These are phyloP conservation scores for Uropetala carovei DNA, from an alignment of 2,888 invertebrate genomes.

Conservation along the genomic window DNA sequence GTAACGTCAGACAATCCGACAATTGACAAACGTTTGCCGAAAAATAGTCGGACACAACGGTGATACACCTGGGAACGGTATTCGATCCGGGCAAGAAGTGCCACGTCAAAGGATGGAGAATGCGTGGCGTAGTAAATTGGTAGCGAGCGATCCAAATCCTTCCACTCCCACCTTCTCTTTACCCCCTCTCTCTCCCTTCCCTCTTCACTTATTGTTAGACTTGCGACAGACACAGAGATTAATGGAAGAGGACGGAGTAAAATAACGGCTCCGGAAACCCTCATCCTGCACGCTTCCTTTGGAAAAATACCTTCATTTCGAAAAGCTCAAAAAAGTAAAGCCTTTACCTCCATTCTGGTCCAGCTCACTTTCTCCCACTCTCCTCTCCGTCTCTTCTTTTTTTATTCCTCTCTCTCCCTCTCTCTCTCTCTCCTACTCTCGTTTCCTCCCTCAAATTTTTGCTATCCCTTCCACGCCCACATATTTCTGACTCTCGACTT, in stretches of 20 bases:
- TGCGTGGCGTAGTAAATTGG: neutral
- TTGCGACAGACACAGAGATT: constrained; percentile 24
- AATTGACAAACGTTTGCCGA: neutral
- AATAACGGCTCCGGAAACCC: constrained; percentile 2
- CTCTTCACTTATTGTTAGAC: neutral
- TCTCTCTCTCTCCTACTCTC: neutral
- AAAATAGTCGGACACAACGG: neutral
- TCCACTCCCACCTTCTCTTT: neutral
- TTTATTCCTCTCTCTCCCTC: neutral
- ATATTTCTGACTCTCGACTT: too few species aligned
- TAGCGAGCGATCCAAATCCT: neutral
- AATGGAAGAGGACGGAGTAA: constrained; percentile 11
- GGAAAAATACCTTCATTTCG: constrained; percentile 8
- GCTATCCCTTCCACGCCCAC: neutral
- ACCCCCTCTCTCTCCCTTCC: neutral
- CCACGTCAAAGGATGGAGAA: constrained; percentile 4
- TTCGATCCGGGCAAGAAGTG: neutral
- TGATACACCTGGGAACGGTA: neutral
- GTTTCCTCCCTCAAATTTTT: neutral
- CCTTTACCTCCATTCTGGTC: neutral
- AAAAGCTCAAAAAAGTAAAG: neutral
- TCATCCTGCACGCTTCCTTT: neutral
- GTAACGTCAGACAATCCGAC: neutral
- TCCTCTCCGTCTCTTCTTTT: neutral
- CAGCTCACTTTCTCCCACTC: neutral